A percentile compares a stretch with the other conserved stretches of the same genome.
Conservation (phyloP, 2,113 vertebrate species). For the Suricata suricatta region DNA sequence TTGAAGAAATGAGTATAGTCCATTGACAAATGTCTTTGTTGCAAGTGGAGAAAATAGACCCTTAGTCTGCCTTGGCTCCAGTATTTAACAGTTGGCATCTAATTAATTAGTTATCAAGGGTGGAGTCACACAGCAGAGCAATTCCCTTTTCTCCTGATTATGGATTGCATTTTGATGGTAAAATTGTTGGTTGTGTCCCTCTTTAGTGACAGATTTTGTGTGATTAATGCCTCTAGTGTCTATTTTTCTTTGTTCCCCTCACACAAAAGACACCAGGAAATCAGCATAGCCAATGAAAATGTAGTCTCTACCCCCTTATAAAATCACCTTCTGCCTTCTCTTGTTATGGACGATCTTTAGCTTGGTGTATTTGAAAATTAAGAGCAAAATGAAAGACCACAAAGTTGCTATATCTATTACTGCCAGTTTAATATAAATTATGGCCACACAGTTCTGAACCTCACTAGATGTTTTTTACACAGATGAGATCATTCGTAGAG, state of each 20-base stretch:
- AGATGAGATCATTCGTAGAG: slow-evolving; percentile 63
- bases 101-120: slow-evolving; percentile 78
- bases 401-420: background rate
- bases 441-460: slow-evolving; percentile 40
- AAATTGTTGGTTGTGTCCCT: slow-evolving; percentile 77
- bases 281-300: slow-evolving; percentile 50
- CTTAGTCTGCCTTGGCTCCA: slow-evolving; percentile 61
- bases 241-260: slow-evolving; percentile 69
- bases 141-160: slow-evolving; percentile 67
- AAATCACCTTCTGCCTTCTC: background rate
- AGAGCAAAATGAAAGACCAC: slow-evolving; percentile 51
- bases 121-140: slow-evolving; percentile 59
- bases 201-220: slow-evolving; percentile 76
- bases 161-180: slow-evolving; percentile 75
- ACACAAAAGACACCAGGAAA: slow-evolving; percentile 39
- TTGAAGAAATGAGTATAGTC: slow-evolving; percentile 56
- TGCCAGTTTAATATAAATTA: slow-evolving; percentile 67
- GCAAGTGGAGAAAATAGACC: slow-evolving; percentile 33
- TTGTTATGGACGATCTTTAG: background rate
- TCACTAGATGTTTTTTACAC: slow-evolving; percentile 49
- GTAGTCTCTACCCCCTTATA: background rate
- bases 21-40: slow-evolving; percentile 72
- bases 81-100: slow-evolving; percentile 75
- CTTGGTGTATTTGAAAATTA: slow-evolving; percentile 51
- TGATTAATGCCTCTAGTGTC: slow-evolving; percentile 60